These are phyloP conservation scores for Platerodrilus igneus DNA, from an alignment of 2,888 invertebrate genomes.

Conservation along the genomic window DNA sequence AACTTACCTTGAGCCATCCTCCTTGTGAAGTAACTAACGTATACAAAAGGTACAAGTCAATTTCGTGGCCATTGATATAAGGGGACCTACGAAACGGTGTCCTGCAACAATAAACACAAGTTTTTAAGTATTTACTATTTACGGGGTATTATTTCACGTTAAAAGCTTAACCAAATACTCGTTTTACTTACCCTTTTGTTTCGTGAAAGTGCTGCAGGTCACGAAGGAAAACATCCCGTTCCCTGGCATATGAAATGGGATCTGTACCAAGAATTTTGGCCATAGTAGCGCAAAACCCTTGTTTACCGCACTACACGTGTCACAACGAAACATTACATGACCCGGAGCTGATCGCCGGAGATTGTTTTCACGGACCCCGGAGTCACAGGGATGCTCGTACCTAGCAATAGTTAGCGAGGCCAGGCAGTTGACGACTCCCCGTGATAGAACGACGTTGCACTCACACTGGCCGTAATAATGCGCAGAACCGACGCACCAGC, in stretches of 20 bases:
- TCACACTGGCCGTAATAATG: conserved; percentile 47
- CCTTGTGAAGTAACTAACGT: conserved; percentile 87
- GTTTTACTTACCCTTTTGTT: conserved; percentile 82
- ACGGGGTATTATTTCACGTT: too few species aligned
- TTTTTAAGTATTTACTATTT: too few species aligned
- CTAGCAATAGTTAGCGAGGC: conserved; percentile 43
- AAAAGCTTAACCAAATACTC: too few species aligned
- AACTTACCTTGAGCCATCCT: conserved; percentile 87
- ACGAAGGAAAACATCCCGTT: conserved; percentile 74
- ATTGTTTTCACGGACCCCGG: conserved; percentile 39
- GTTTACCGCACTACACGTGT: conserved; percentile 45
- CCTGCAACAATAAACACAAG: conserved; percentile 48
- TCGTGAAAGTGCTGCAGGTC: conserved; percentile 89
- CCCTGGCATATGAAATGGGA: conserved; percentile 69
- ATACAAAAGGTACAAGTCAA: conserved; percentile 90
- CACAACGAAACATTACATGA: conserved; percentile 41
- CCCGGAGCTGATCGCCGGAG: conserved; percentile 36
- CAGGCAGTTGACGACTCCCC: conserved; percentile 49
- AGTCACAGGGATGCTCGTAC: conserved; percentile 45
- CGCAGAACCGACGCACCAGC: conserved; percentile 47
- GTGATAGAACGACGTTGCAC: conserved; percentile 50
- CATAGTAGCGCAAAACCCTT: conserved; percentile 49
- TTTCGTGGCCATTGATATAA: conserved; percentile 81
- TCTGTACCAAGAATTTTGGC: conserved; percentile 63
- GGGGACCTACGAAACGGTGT: conserved; percentile 63